phyloP scores from a whole-genome alignment of 2,797 vertebrate species.

The Rhynchonycteris naso region DNA sequence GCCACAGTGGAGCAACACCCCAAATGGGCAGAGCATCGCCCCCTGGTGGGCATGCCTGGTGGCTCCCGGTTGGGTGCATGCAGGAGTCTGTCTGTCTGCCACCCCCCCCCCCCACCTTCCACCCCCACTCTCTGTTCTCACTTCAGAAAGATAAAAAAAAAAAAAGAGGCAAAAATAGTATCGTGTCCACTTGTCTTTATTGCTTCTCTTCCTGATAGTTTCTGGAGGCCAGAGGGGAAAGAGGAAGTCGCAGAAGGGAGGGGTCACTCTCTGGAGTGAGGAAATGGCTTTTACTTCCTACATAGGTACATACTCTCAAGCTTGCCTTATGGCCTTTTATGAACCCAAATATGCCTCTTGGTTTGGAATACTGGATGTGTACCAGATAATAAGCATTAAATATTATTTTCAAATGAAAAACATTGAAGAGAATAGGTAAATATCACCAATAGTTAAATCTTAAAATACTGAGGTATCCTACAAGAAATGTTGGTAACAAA shows the following conservation, averaged over 20 bases:
- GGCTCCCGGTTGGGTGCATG: too few relatives aligned
- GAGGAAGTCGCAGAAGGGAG: background rate
- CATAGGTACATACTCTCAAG: background rate
- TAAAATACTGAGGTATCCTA: background rate
- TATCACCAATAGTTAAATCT: background rate
- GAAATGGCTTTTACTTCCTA: background rate
- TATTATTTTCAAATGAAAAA: background rate
- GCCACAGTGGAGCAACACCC: too few relatives aligned
- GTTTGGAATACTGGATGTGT: background rate
- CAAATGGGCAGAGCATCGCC: too few relatives aligned
- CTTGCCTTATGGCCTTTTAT: background rate
- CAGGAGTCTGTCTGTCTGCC: too few relatives aligned
- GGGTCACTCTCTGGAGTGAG: background rate
- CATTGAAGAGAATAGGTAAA: background rate
- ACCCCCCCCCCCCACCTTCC: too few relatives aligned
- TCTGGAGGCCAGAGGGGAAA: background rate
- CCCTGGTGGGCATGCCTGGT: too few relatives aligned
- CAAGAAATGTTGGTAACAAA: background rate
- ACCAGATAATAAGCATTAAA: background rate
- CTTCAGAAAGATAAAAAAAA: too few relatives aligned
- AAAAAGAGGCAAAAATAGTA: background rate
- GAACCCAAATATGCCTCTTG: background rate
- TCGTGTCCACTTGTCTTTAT: background rate
- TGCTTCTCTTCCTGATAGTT: constrained; percentile 26
- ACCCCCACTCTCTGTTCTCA: too few relatives aligned